Evolutionary conservation across 2,113 vertebrate species (phyloP).

Genomic region (Laterallus jamaicensis): DNA sequence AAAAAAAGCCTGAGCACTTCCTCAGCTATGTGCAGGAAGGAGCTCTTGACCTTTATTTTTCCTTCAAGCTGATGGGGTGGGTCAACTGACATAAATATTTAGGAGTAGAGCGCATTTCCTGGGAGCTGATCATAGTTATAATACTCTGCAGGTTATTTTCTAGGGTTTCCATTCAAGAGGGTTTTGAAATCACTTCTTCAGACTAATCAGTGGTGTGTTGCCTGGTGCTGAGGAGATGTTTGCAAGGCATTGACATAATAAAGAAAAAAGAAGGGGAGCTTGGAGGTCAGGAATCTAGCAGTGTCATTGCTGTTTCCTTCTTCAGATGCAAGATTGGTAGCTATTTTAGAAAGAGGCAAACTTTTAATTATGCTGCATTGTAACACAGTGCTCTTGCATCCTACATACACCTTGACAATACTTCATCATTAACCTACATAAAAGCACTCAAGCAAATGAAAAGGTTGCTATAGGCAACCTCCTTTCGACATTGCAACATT

Average conservation of each 20-base stretch:
- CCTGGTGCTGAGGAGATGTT: accelerated
- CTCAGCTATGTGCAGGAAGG: neutral
- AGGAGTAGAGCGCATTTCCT: neutral
- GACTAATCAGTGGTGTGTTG: neutral
- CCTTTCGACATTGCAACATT: neutral
- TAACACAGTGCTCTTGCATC: neutral
- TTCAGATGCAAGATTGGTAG: neutral
- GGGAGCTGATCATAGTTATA: neutral
- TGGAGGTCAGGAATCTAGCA: neutral
- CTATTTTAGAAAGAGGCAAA: neutral
- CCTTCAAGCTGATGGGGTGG: neutral
- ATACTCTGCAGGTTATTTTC: neutral
- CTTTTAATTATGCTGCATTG: neutral
- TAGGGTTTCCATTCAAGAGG: neutral
- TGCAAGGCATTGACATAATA: neutral
- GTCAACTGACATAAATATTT: neutral
- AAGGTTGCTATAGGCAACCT: slow-evolving; percentile 38
- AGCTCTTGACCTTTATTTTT: neutral
- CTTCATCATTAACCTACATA: neutral
- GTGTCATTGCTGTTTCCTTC: neutral
- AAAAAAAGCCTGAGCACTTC: neutral
- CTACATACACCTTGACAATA: neutral
- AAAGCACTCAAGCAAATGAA: neutral
- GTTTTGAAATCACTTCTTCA: neutral
- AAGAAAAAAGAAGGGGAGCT: neutral